Evolutionary conservation across 1,140 invertebrate genomes (phyloP).

Genomic region (Zaprionus tsacasi): DNA sequence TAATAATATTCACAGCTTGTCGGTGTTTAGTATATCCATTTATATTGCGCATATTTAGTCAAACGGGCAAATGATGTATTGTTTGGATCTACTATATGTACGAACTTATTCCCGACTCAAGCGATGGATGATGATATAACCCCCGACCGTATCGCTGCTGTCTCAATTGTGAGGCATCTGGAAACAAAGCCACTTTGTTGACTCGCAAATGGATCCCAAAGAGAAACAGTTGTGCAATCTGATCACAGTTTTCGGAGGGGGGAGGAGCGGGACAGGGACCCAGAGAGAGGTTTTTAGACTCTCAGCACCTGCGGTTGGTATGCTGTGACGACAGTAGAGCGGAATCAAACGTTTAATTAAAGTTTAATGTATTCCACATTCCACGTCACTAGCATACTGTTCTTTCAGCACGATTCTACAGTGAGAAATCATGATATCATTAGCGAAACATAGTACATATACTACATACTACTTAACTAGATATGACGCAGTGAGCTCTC

Average conservation of each 20-base stretch:
- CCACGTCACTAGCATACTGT: conserved; percentile 25
- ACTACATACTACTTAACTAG: conserved; percentile 3
- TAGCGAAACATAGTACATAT: conserved; percentile 15
- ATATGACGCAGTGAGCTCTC: conserved; percentile 8
- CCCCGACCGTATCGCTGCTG: not conserved
- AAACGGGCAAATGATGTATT: conserved; percentile 9
- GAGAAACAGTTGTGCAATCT: conserved; percentile 65
- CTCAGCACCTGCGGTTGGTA: not conserved
- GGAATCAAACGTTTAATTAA: conserved; percentile 32
- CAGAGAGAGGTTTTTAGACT: conserved; percentile 38
- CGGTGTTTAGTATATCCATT: conserved; percentile 5
- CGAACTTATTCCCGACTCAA: conserved; percentile 4
- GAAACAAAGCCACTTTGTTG: conserved; percentile 52
- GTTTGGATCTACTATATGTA: not conserved
- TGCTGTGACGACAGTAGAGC: conserved; percentile 53
- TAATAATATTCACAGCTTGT: conserved; percentile 39
- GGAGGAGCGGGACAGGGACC: conserved; percentile 15
- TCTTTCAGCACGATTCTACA: not conserved
- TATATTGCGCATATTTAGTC: not conserved
- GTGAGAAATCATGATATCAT: conserved; percentile 32
- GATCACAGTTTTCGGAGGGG: conserved; percentile 31
- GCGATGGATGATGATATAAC: conserved; percentile 22
- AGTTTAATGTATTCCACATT: conserved; percentile 29
- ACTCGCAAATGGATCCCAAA: conserved; percentile 12
- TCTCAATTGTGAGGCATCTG: conserved; percentile 15